A percentile compares a stretch with the other conserved stretches of the same genome.
phyloP scores from a whole-genome alignment of 2,113 vertebrate species.

The Menura novaehollandiae region DNA sequence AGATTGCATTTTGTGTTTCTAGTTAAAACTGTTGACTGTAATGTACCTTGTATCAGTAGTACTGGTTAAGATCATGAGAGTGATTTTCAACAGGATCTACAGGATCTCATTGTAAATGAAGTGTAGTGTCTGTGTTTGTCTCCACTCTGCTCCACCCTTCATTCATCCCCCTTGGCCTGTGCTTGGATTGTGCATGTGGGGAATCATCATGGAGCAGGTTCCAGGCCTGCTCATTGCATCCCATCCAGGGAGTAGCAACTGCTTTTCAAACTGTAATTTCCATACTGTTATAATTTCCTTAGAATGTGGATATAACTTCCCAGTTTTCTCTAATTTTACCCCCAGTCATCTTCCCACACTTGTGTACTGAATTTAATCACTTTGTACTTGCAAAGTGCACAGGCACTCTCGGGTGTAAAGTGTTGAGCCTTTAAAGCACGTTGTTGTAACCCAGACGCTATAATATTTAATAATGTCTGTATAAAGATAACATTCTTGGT shows the following conservation, averaged over 20 bases:
- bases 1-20: neutral
- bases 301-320: neutral
- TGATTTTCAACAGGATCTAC: neutral
- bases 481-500: neutral
- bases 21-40: rapidly evolving
- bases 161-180: neutral
- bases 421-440: neutral
- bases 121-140: neutral
- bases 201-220: neutral
- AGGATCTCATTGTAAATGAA: neutral
- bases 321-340: neutral
- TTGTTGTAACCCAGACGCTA: neutral
- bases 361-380: neutral
- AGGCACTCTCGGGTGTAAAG: neutral
- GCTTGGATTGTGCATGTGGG: neutral
- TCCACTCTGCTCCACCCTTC: neutral
- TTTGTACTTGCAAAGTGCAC: neutral
- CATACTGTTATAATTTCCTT: neutral
- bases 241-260: neutral
- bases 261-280: neutral
- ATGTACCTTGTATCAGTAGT: neutral
- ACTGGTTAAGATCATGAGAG: neutral
- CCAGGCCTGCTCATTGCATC: neutral
- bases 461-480: neutral
- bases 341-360: too few species aligned